phyloP scores from a whole-genome alignment of 2,113 vertebrate species.

The Falco punctatus region DNA sequence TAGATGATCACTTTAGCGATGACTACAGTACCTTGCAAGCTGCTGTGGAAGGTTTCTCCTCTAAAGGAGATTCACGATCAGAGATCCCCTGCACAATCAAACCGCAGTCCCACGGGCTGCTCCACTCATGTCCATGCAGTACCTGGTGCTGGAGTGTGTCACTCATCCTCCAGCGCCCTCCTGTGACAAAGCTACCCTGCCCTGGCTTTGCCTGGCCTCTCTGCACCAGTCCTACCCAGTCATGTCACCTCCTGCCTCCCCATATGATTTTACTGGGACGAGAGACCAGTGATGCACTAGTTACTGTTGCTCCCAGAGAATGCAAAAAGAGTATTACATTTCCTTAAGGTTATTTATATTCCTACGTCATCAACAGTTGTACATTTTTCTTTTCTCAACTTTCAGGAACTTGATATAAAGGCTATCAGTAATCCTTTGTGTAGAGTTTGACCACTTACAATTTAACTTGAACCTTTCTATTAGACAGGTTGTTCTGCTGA shows the following conservation, averaged over 20 bases:
- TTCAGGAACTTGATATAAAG: background rate
- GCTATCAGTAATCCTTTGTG: background rate
- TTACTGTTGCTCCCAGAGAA: background rate
- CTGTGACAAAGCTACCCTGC: background rate
- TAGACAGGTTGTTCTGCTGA: background rate
- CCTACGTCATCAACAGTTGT: background rate
- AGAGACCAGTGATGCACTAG: background rate
- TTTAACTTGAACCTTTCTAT: background rate
- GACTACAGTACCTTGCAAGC: background rate
- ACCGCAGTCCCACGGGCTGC: background rate
- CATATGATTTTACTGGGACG: accelerated
- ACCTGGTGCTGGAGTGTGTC: background rate
- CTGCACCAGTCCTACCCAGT: no score
- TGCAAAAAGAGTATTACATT: background rate
- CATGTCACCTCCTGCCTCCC: background rate
- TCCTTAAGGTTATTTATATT: background rate
- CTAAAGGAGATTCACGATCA: background rate
- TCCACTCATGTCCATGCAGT: background rate
- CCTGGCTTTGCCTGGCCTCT: background rate
- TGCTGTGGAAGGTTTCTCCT: background rate
- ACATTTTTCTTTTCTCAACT: background rate
- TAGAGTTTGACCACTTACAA: background rate
- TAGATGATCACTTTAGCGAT: background rate
- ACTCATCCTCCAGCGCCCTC: background rate
- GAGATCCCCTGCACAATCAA: background rate